Evolutionary conservation across 53 echinoderm and acorn worm genomes (phyloP).

Genomic region (Crossaster papposus): DNA sequence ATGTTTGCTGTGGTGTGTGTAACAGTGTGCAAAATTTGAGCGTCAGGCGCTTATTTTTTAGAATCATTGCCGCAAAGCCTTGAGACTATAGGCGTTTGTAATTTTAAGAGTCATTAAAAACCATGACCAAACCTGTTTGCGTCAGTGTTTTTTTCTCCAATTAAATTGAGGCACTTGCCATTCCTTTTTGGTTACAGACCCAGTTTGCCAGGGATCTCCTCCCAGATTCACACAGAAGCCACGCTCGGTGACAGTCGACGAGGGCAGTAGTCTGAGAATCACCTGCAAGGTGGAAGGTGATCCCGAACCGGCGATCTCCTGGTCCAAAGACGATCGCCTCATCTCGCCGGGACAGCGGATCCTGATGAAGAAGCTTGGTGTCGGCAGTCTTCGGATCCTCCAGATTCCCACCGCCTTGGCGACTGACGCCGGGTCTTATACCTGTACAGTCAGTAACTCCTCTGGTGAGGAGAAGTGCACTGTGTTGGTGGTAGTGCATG

Average conservation of each 20-base stretch:
- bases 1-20: constrained; percentile 23
- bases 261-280: constrained; percentile 81
- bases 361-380: constrained; percentile 72
- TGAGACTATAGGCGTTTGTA: too few species aligned
- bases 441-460: constrained; percentile 77
- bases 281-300: constrained; percentile 90
- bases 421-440: constrained; percentile 92
- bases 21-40: too few species aligned
- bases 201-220: constrained; percentile 70
- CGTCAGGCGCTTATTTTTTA: too few species aligned
- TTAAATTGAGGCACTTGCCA: neutral
- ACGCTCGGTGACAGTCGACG: constrained; percentile 80
- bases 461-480: constrained; percentile 85
- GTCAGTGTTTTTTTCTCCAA: too few species aligned
- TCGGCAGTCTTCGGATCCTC: constrained; percentile 69
- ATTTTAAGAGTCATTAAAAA: too few species aligned
- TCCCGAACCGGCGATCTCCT: constrained; percentile 78
- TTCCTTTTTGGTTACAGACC: constrained; percentile 57
- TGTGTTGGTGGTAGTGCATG: constrained; percentile 79
- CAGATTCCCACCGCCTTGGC: constrained; percentile 86
- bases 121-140: too few species aligned
- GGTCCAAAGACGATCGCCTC: constrained; percentile 84
- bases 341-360: constrained; percentile 79
- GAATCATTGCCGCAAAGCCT: too few species aligned
- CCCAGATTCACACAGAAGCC: constrained; percentile 91